A percentile compares a stretch with the other conserved stretches of the same genome.
Conservation (phyloP, 2,797 vertebrate species). For the Synanceia verrucosa region DNA sequence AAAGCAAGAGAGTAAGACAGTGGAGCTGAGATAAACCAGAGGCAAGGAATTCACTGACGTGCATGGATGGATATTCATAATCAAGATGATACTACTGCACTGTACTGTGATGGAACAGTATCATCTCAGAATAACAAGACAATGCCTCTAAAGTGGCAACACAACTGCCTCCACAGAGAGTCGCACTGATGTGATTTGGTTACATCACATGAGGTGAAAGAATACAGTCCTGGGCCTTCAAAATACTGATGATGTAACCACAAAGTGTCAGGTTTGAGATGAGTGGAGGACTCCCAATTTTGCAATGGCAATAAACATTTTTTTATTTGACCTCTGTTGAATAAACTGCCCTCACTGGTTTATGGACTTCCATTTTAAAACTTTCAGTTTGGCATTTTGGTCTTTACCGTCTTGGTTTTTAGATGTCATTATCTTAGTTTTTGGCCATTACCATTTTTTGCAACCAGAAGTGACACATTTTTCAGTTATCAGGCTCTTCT, state of each 20-base stretch:
- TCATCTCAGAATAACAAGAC: background rate
- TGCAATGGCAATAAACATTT: too few relatives aligned
- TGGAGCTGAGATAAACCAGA: conserved; percentile 18
- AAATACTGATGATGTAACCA: background rate
- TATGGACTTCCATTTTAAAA: too few relatives aligned
- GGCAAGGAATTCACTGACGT: conserved; percentile 23
- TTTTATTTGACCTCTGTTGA: too few relatives aligned
- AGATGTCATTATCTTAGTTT: too few relatives aligned
- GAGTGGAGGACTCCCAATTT: fast-evolving
- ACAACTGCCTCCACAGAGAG: background rate
- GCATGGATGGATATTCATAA: conserved; percentile 30
- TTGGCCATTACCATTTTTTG: too few relatives aligned
- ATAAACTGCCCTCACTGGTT: too few relatives aligned
- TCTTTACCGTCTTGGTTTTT: too few relatives aligned
- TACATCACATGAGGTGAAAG: background rate
- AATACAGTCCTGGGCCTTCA: background rate
- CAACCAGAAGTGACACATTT: too few relatives aligned
- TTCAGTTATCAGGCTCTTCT: too few relatives aligned
- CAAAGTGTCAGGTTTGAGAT: background rate
- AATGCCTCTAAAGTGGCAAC: background rate
- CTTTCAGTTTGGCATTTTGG: too few relatives aligned
- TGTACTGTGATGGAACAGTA: conserved; percentile 4
- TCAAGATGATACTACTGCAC: background rate
- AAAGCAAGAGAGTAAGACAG: conserved; percentile 14
- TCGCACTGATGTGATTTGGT: background rate